Percentiles rank a stretch among this genome's conserved stretches.
Evolutionary conservation across 2,888 invertebrate species (phyloP).

Genomic region (Petrolisthes cinctipes): DNA sequence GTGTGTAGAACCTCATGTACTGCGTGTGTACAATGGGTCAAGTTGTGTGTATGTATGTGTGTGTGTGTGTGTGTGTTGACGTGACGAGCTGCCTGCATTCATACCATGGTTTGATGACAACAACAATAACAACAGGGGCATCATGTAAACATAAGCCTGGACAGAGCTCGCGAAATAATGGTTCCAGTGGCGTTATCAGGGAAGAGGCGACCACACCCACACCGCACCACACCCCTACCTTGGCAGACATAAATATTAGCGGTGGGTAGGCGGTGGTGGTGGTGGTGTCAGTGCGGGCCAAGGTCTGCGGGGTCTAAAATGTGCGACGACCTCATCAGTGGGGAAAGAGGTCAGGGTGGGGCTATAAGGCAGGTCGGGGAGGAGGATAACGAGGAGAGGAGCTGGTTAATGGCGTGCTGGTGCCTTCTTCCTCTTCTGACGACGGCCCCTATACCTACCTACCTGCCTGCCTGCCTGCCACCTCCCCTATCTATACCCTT

Average conservation of each 20-base stretch:
- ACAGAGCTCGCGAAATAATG: constrained; percentile 21
- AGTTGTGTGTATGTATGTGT: constrained; percentile 13
- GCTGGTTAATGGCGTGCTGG: constrained; percentile 16
- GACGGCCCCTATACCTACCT: neutral
- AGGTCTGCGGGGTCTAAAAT: constrained; percentile 48
- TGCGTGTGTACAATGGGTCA: neutral
- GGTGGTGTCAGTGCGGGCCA: constrained; percentile 1
- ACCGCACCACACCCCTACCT: constrained; percentile 5
- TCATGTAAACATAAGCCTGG: neutral
- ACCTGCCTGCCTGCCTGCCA: constrained; percentile 8
- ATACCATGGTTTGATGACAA: constrained; percentile 22
- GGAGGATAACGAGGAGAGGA: constrained; percentile 31
- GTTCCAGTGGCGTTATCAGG: constrained; percentile 24
- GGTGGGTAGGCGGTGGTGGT: neutral
- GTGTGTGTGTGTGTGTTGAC: constrained; percentile 12
- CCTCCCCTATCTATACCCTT: neutral
- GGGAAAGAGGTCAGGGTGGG: constrained; percentile 50
- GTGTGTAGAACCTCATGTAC: neutral
- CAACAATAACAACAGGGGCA: neutral
- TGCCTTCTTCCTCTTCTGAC: neutral
- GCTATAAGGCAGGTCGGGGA: constrained; percentile 35
- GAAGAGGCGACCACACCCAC: constrained; percentile 44
- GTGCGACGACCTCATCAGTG: constrained; percentile 45
- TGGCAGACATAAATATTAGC: constrained; percentile 42
- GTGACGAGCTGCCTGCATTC: neutral